Evolutionary conservation across 2,797 vertebrate species (phyloP).

Genomic region (Halcyon leucocephala): DNA sequence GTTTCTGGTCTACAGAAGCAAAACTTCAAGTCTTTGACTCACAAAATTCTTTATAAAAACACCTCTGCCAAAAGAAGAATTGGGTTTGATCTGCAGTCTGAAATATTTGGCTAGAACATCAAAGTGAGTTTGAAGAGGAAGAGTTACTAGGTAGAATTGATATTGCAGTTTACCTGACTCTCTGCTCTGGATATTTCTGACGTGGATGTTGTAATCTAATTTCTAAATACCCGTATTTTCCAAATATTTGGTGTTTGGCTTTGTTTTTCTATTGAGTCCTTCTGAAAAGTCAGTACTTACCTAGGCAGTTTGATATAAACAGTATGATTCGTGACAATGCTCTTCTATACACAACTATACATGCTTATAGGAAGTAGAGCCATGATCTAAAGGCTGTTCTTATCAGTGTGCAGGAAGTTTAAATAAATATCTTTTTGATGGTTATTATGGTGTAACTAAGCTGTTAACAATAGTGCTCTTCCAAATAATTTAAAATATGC

Average conservation of each 20-base stretch:
- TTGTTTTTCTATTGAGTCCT: background rate
- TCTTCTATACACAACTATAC: background rate
- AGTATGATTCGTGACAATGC: background rate
- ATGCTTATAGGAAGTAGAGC: background rate
- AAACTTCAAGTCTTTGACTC: background rate
- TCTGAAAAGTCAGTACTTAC: background rate
- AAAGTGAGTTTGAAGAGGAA: conserved; percentile 2
- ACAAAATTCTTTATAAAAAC: background rate
- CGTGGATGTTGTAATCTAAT: conserved; percentile 30
- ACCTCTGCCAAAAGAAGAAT: background rate
- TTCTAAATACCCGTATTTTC: conserved; percentile 6
- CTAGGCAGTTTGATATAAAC: background rate
- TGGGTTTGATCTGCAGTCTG: background rate
- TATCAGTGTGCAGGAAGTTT: background rate
- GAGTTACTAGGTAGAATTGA: background rate
- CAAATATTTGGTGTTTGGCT: conserved; percentile 26
- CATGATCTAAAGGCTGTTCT: background rate
- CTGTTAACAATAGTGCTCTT: background rate
- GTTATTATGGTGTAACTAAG: background rate
- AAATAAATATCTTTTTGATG: background rate
- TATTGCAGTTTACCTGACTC: conserved; percentile 21
- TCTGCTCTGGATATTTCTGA: background rate
- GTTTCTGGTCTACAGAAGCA: background rate
- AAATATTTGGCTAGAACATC: background rate
- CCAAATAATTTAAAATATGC: background rate